Percentiles rank a stretch among this genome's conserved stretches.
Conservation (phyloP, 1,140 invertebrate genomes). For the Drosophila melanica region DNA sequence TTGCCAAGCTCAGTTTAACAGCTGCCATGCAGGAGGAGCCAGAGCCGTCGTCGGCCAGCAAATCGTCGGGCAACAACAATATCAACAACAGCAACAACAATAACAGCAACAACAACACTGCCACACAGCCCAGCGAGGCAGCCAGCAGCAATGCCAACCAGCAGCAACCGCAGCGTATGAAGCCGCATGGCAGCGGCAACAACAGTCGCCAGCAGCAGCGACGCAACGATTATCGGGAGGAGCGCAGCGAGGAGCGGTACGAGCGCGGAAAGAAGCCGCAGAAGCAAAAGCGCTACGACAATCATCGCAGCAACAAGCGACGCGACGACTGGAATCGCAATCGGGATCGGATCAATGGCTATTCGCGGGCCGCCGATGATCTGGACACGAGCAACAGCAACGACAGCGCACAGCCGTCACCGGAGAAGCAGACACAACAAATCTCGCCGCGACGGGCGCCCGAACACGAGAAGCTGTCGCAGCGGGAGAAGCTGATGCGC, state of each 20-base stretch:
- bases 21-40: constrained; percentile 7
- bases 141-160: constrained; percentile 5
- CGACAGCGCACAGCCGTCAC: constrained; percentile 76
- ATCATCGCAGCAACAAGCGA: constrained; percentile 80
- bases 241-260: constrained; percentile 55
- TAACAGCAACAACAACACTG: constrained; percentile 33
- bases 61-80: constrained; percentile 10
- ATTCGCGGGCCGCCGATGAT: constrained; percentile 62
- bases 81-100: constrained; percentile 43
- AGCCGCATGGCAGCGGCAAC: constrained; percentile 21
- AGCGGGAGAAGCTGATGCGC: constrained; percentile 91
- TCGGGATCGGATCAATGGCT: constrained; percentile 78
- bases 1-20: constrained; percentile 65
- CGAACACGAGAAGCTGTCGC: constrained; percentile 84
- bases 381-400: constrained; percentile 77
- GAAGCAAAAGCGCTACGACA: constrained; percentile 78
- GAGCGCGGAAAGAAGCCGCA: constrained; percentile 64
- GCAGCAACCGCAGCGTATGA: background rate
- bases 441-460: constrained; percentile 50
- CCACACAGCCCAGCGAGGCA: constrained; percentile 9
- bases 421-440: constrained; percentile 73
- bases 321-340: constrained; percentile 83
- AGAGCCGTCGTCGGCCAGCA: background rate
- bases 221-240: constrained; percentile 64
- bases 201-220: constrained; percentile 57